Evolutionary conservation across 2,888 invertebrate genomes (phyloP).

Genomic region (Noctua comes): DNA sequence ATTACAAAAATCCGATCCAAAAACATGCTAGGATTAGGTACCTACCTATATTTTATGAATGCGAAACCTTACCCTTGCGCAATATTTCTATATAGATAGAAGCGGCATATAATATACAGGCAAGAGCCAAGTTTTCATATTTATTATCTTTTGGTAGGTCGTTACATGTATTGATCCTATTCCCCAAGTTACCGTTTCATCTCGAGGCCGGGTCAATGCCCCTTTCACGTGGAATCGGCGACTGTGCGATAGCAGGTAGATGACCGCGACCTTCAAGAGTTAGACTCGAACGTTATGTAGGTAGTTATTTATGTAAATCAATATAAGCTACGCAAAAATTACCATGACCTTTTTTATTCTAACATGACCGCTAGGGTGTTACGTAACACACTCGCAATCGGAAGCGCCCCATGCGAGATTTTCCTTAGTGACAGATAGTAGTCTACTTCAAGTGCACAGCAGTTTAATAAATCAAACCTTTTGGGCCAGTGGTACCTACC

Average conservation of each 20-base stretch:
- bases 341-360: slow-evolving; percentile 12
- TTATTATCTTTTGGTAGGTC: slow-evolving; percentile 20
- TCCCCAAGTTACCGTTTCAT: slow-evolving; percentile 23
- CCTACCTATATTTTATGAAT: neutral
- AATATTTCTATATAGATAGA: slow-evolving; percentile 5
- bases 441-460: neutral
- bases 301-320: slow-evolving; percentile 25
- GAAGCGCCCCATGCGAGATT: neutral
- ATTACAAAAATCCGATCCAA: neutral
- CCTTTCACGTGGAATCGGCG: slow-evolving; percentile 21
- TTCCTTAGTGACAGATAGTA: too few species aligned
- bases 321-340: slow-evolving; percentile 4
- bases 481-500: neutral
- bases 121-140: slow-evolving; percentile 21
- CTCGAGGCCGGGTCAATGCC: slow-evolving; percentile 40
- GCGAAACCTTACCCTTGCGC: slow-evolving; percentile 21
- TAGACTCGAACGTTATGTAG: slow-evolving; percentile 16
- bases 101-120: neutral
- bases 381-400: slow-evolving; percentile 18
- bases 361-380: neutral
- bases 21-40: neutral
- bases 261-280: slow-evolving; percentile 50
- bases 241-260: slow-evolving; percentile 44
- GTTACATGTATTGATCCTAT: slow-evolving; percentile 38
- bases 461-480: neutral